A percentile compares a stretch with the other conserved stretches of the same genome.
Evolutionary conservation across 2,797 vertebrate species (phyloP).

Genomic region (Pipistrellus kuhlii): DNA sequence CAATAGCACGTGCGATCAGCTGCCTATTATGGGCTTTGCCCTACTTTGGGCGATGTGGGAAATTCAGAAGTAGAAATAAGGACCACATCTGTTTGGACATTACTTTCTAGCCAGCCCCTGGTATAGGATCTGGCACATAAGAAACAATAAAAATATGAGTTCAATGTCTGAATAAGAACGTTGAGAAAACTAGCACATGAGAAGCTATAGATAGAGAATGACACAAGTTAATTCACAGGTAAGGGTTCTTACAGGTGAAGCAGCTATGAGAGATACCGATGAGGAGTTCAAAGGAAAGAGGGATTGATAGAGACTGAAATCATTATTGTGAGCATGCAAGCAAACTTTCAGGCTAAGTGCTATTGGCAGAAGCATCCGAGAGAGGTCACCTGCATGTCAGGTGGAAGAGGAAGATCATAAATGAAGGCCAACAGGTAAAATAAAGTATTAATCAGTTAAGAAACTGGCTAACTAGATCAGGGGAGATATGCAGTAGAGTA

Average conservation of each 20-base stretch:
- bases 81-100: neutral
- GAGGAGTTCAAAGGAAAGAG: neutral
- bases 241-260: neutral
- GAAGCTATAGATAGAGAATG: neutral
- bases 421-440: neutral
- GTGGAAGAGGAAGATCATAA: neutral
- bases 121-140: neutral
- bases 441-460: neutral
- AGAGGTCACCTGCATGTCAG: neutral
- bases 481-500: neutral
- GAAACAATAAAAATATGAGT: neutral
- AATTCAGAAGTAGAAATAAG: constrained; percentile 20
- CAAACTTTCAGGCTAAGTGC: neutral
- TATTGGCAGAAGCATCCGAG: neutral
- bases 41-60: neutral
- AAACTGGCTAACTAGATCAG: neutral
- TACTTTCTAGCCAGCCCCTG: neutral
- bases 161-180: neutral
- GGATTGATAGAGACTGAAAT: neutral
- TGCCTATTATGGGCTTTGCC: neutral
- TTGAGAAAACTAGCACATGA: neutral
- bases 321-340: neutral
- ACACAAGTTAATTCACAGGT: neutral
- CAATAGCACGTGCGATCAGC: neutral
- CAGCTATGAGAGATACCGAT: neutral